Base-by-base conservation (phyloP, 2,888 invertebrate species). In the Apotomis betuletana region DNA sequence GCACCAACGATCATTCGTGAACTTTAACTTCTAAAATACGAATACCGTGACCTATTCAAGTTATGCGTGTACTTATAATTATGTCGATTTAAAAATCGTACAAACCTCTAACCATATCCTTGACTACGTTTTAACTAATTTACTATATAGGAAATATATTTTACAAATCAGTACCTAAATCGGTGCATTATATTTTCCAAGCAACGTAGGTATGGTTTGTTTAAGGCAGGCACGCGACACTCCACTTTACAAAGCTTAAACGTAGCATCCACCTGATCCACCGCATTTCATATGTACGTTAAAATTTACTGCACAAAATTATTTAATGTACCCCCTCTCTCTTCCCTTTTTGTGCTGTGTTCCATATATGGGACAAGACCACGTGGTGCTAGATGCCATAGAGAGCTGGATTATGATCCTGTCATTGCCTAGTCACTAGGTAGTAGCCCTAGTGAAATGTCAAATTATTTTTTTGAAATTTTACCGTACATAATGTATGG, bases 71-170 rank as follows among this genome's bases (percentile, higher is more conserved):
- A 54, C 15, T 62, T 58, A 65, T 49, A 41, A 5, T 64, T 67
- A 55, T 8, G 12, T 46, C 55, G 12, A 65, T 15, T 67, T 71
- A 61, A 52, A 67, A 71, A 51, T 58, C 61, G 67, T 67, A 70
- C 27, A 67, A 67, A 71, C 41, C 44, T 55, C 49, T 64, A 59
- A 12, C 46, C 55, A 59, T 8, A 67, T 63, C 55, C 38, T 12
- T 69, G 9, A 15, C 52, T 64, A 44, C 27, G 4, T 8, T 49
- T 54, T 64, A 36, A 54, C 38, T 70, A 65, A 52, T 57, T 57
- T 46, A n/a, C 8, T 49, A 51, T 51, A 8, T 44, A 69, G 62
- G 51, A 62, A 52, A 61, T 38, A 46, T 63, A 59, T 51, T 49
- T 64, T 57, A 49, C 62, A 49, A 69, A 57, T 69, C 54, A 57